Conservation (phyloP, 2,113 vertebrate species). For the Heterochromis multidens region DNA sequence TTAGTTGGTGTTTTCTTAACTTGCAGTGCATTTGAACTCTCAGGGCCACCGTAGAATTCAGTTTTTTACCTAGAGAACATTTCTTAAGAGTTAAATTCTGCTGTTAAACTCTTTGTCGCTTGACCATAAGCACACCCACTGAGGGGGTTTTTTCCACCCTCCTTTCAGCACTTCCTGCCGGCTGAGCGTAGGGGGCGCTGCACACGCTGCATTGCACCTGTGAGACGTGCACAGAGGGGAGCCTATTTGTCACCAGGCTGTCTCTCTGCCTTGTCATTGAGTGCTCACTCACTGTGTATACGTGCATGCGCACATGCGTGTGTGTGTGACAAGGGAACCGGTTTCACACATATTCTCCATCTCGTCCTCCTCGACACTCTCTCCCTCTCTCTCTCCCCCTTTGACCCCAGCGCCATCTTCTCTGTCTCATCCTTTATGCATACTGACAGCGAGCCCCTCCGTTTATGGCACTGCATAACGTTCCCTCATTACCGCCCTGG, state of each 20-base stretch:
- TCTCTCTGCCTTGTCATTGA: constrained; percentile 30
- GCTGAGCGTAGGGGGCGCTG: constrained; percentile 49
- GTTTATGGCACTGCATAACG: constrained; percentile 94
- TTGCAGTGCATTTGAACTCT: not conserved
- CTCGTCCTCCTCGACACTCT: constrained; percentile 71
- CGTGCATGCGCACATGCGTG: constrained; percentile 13
- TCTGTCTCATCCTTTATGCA: constrained; percentile 93
- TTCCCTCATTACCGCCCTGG: constrained; percentile 91
- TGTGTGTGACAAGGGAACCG: not conserved
- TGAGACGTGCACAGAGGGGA: constrained; percentile 12
- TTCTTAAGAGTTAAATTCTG: not conserved
- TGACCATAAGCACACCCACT: not conserved
- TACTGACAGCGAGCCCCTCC: constrained; percentile 87
- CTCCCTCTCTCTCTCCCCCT: constrained; percentile 39
- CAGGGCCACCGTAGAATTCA: not conserved
- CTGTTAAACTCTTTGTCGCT: not conserved
- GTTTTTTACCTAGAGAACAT: not conserved
- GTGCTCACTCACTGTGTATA: constrained; percentile 28
- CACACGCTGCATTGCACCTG: constrained; percentile 44
- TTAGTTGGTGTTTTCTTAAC: not conserved
- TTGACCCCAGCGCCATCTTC: constrained; percentile 85
- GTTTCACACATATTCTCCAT: constrained; percentile 17
- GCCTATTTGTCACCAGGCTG: constrained; percentile 47
- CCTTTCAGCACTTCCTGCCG: not conserved
- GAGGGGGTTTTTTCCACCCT: not conserved